These are phyloP conservation scores for Gymnarchus niloticus DNA, from an alignment of 2,113 vertebrate genomes.

Conservation along the genomic window DNA sequence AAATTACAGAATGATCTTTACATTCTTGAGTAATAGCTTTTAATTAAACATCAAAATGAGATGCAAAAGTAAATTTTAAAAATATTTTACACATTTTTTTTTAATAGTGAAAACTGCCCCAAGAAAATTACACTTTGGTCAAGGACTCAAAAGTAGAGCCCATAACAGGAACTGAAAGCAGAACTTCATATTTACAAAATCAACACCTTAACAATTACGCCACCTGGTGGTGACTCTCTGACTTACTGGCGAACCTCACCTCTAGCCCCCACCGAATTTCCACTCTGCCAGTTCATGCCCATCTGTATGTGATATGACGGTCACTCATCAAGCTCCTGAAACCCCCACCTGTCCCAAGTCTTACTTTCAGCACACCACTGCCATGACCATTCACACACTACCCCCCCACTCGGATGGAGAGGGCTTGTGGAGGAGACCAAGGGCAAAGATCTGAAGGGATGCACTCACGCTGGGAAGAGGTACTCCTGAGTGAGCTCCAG, in stretches of 20 bases:
- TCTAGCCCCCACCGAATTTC: no score
- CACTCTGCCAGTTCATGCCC: no score
- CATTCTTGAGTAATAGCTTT: no score
- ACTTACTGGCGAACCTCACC: background rate
- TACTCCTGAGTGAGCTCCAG: constrained; percentile 93
- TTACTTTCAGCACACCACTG: background rate
- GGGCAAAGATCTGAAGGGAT: background rate
- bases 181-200: background rate
- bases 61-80: background rate
- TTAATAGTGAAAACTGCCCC: no score
- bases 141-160: background rate
- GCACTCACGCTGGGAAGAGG: constrained; percentile 83
- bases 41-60: no score
- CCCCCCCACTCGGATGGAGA: background rate
- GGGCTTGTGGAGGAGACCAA: background rate
- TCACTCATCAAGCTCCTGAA: background rate
- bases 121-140: no score
- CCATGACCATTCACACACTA: background rate
- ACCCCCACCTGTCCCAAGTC: background rate
- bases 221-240: background rate
- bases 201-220: background rate
- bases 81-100: no score
- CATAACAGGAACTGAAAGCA: background rate
- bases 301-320: no score
- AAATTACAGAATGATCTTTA: background rate